Evolutionary conservation across 2,888 invertebrate species (phyloP).

Genomic region (Cataglyphis cursor): DNA sequence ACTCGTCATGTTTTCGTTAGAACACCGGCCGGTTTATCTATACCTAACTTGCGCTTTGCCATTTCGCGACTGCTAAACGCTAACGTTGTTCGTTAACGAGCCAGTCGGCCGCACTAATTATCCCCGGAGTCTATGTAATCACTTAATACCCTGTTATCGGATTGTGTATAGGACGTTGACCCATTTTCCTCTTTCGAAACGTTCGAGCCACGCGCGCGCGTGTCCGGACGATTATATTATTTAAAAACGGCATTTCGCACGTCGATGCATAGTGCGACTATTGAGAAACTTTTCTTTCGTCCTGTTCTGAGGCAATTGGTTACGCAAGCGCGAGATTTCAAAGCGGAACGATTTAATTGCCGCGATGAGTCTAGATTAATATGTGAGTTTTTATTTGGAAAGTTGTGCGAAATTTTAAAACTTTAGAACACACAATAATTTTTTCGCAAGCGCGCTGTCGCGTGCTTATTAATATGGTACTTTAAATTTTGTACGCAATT

Average conservation of each 20-base stretch:
- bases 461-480: not conserved
- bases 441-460: not conserved
- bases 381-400: constrained; percentile 36
- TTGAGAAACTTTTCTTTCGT: constrained; percentile 54
- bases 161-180: constrained; percentile 66
- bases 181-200: constrained; percentile 66
- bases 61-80: constrained; percentile 36
- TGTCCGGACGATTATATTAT: constrained; percentile 45
- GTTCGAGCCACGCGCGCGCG: constrained; percentile 6
- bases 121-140: constrained; percentile 68
- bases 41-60: constrained; percentile 37
- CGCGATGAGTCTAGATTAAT: constrained; percentile 51
- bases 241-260: constrained; percentile 49
- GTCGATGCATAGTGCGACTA: constrained; percentile 44
- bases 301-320: constrained; percentile 48
- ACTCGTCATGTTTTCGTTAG: constrained; percentile 7
- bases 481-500: not conserved
- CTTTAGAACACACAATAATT: not conserved
- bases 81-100: constrained; percentile 71
- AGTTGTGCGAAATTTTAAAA: constrained; percentile 5
- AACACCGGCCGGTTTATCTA: constrained; percentile 19
- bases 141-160: constrained; percentile 71
- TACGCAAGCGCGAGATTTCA: constrained; percentile 47
- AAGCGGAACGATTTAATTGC: constrained; percentile 57
- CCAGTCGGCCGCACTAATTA: constrained; percentile 71